Evolutionary conservation across 2,888 invertebrate genomes (phyloP), one percentile per base, ranked within the genome.

Genomic region (Abrostola tripartita): DNA sequence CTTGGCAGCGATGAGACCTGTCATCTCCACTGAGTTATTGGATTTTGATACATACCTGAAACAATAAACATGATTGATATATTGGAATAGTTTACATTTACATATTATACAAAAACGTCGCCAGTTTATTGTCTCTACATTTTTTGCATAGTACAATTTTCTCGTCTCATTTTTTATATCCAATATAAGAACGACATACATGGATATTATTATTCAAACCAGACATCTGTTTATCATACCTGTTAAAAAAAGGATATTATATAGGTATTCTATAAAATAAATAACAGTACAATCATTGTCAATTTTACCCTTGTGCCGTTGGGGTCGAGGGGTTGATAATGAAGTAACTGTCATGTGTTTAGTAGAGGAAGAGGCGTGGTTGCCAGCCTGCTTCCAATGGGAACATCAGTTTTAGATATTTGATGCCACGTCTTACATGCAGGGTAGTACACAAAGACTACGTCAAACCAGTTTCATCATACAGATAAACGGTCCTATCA

Each of bases 331-430:
- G 85, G 86, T 84, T 81, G 78, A 78, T 86, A 86, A 87, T 76
- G 71, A 62, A 81, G 71, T 88, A 91, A 91, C 91, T 91, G 93
- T 90, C 91, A 87, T 82, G 76, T 85, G 85, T 83, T 81, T 81
- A 76, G 57, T 74, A 71, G 83, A 88, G 92, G 94, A 94, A 93
- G 91, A 90, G 94, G 94, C 92, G 94, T 91, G 93, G 92, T 86
- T 81, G 83, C 84, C 86, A 84, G 85, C 89, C 89, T 81, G 83
- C 88, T 89, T 85, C 89, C 88, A 91, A 92, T 90, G 86, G 84
- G 87, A 90, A 80, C 78, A 81, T 83, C 85, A 83, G 81, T 83
- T 75, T 71, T 68, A 75, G 88, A 88, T 85, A 92, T 86, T 79
- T 82, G 85, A 93, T 84, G 88, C 85, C 74, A 63, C 24, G 24